A percentile compares a stretch with the other conserved stretches of the same genome.
These are phyloP conservation scores for Psophia crepitans DNA, from an alignment of 2,113 vertebrate species.

Conservation along the genomic window DNA sequence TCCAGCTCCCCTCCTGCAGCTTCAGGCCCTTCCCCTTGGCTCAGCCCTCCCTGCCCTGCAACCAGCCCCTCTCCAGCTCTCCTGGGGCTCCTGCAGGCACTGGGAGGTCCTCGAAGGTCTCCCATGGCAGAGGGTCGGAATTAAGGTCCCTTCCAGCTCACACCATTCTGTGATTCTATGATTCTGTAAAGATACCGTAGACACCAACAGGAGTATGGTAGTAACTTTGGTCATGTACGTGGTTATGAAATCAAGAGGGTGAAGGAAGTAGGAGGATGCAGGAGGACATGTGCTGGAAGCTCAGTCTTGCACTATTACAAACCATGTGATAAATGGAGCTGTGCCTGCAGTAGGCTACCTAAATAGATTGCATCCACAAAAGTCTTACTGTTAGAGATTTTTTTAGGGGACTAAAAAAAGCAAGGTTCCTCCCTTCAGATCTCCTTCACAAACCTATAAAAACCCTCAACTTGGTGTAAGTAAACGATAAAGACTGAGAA, in stretches of 20 bases:
- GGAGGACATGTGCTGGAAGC: neutral
- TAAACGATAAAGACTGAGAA: neutral
- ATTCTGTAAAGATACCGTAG: neutral
- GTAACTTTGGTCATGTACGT: neutral
- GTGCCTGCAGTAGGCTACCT: neutral
- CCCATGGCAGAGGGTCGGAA: too few species aligned
- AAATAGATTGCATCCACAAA: neutral
- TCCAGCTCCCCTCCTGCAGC: too few species aligned
- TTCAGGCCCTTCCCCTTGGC: too few species aligned
- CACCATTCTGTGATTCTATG: too few species aligned
- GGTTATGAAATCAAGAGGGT: neutral
- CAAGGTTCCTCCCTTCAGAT: neutral
- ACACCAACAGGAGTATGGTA: neutral
- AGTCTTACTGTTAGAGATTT: neutral
- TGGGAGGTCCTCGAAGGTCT: too few species aligned
- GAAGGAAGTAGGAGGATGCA: neutral
- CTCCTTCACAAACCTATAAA: neutral
- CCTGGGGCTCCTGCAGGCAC: too few species aligned
- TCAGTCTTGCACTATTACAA: fast-evolving
- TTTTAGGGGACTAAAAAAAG: neutral
- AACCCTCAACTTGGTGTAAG: neutral
- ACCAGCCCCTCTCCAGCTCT: too few species aligned
- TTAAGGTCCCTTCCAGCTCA: too few species aligned
- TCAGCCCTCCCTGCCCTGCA: too few species aligned
- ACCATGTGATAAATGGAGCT: neutral